Evolutionary conservation across 2,113 vertebrate species (phyloP), one percentile per base, ranked within the genome.

Genomic region (Carassius gibelio): DNA sequence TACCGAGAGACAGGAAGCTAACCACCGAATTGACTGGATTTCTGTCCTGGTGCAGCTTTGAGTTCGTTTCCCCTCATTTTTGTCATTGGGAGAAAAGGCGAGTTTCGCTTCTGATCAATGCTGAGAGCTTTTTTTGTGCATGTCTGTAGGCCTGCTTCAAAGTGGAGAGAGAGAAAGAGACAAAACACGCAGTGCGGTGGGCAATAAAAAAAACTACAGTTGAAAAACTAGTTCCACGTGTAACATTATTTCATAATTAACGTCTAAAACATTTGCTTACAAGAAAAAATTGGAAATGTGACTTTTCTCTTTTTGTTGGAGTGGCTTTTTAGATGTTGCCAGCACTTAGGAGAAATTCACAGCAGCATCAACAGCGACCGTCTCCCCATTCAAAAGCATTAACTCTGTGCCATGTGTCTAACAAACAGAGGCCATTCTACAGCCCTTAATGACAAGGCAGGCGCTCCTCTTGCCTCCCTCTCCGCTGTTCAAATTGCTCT

Each of bases 401-500:
- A 98, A 98, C 97, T 97, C 97, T 94, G 96, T 96, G 97, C 97
- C 98, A 97, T 97, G 97, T 97, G 97, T 96, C 96, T 96, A 96
- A 96, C 98, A 98, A 98, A 98, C 97, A 97, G 96, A 97, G 97
- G 97, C 97, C 97, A 97, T 98, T 99, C 96, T 97, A 97, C 96
- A 97, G 94, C 95, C 95, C 96, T 98, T 99, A 98, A 98, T 98
- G 97, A 98, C 97, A 98, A 98, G 97, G 97, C 97, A 97, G 97
- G 96, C 96, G 95, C 95, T 96, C 95, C 97, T 96, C 96, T 97
- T 93, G 92, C 94, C 93, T 92, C 93, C 92, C 94, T 97, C 96
- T 83, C 97, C 96, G 95, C 97, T 96, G 97, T 97, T 98, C 97
- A 98, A 98, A 98, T 99, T 98, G 97, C 97, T 98, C 98, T 97